Conservation (phyloP, 2,797 vertebrate genomes). For the Coendou prehensilis region DNA sequence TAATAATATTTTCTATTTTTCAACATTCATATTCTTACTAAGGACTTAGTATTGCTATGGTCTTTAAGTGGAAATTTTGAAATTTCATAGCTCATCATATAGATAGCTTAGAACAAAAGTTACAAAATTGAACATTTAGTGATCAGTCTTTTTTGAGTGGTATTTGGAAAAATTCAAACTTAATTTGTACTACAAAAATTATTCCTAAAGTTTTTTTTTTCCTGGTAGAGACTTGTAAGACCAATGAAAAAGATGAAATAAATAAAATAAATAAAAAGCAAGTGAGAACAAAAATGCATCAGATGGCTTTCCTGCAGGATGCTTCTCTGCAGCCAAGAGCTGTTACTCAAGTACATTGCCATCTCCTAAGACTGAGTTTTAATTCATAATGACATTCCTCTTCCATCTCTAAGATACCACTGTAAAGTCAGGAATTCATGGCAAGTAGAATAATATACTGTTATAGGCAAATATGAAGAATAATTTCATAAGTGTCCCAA, state of each 20-base stretch:
- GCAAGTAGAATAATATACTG: no score
- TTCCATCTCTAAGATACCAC: rapidly evolving
- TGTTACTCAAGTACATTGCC: neutral
- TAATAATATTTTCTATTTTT: neutral
- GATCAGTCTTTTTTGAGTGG: neutral
- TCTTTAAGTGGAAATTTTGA: neutral
- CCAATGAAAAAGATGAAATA: neutral
- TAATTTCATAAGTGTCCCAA: neutral
- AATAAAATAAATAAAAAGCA: neutral
- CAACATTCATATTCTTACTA: neutral
- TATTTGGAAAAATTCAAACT: neutral
- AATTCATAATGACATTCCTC: neutral
- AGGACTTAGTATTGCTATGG: neutral
- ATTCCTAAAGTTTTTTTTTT: neutral
- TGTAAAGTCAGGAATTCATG: neutral
- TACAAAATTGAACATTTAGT: neutral
- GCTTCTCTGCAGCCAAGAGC: rapidly evolving
- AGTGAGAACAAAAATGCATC: neutral
- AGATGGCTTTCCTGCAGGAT: neutral
- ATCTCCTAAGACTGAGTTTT: neutral
- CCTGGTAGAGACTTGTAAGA: neutral
- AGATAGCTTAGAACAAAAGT: neutral
- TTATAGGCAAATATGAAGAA: neutral
- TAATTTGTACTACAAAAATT: neutral
- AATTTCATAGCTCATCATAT: neutral